Base-by-base conservation (phyloP, 1,140 invertebrate genomes). In the Saccostrea echinata region DNA sequence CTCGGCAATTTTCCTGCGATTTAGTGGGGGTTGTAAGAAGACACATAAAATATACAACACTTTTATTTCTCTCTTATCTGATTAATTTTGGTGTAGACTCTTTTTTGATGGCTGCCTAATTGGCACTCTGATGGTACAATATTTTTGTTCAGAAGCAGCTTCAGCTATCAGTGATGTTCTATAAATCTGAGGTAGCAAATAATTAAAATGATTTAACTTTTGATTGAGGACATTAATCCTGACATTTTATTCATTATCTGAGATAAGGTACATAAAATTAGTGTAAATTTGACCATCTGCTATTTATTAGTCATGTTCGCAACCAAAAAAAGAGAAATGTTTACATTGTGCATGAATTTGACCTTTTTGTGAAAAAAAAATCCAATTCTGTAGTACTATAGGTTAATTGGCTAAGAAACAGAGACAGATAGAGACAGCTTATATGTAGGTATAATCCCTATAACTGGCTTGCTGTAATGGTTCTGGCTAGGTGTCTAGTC, bases 11-110 rank as follows among this genome's bases (percentile, higher is more conserved):
- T 76, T 30, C 27, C 68, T 30, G 68, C 11, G n/a, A 61, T n/a
- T 21, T 61, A 33, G 68, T 33, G 68, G 68, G 68, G 27, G 68
- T 30, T 13, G 68, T 27, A 76, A n/a, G 30, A 30, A 76, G 68
- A 16, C 68, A 13, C 68, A 76, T 76, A 76, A 76, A 30, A 76
- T 30, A 76, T 16, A 76, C n/a, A 71, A 30, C 68, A 76, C 27
- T 76, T 76, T 76, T 76, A 76, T 76, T 76, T 33, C 68, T 33
- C 68, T 33, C 68, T 76, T 76, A 76, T 76, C 68, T 76, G 68
- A 30, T 76, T 76, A 27, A 76, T 76, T 76, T 76, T 76, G 68
- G 68, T 76, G 11, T 76, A 76, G 68, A 24, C 68, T 61, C 18
- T 12, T 43, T 76, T 76, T 76, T 76, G 68, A 76, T 33, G 27